phyloP scores from a whole-genome alignment of 2,113 vertebrate genomes.

The Ictalurus punctatus region DNA sequence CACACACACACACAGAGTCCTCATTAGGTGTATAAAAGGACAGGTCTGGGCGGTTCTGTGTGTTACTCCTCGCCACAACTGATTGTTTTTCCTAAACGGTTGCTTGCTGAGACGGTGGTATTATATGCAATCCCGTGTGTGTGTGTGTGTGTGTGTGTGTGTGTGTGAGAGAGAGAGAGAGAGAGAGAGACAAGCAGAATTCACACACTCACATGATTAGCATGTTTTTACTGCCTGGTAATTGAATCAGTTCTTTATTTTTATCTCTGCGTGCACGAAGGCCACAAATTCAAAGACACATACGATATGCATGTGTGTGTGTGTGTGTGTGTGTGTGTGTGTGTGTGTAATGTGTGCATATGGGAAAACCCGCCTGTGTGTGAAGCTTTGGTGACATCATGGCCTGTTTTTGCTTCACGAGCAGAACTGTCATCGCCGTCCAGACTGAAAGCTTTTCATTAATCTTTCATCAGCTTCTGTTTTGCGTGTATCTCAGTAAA shows the following conservation, averaged over 20 bases:
- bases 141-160: slow-evolving; percentile 14
- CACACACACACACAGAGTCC: not conserved
- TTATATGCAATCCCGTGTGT: slow-evolving; percentile 24
- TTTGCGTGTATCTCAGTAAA: slow-evolving; percentile 56
- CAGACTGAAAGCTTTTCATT: slow-evolving; percentile 67
- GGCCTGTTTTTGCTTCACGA: slow-evolving; percentile 53
- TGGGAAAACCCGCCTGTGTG: slow-evolving; percentile 13
- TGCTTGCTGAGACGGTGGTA: slow-evolving; percentile 35
- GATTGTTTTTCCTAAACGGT: slow-evolving; percentile 40
- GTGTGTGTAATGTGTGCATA: slow-evolving; percentile 26
- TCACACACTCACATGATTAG: not conserved
- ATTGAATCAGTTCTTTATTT: not conserved
- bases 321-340: slow-evolving; percentile 42
- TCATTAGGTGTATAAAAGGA: slow-evolving; percentile 41
- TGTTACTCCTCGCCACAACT: slow-evolving; percentile 27
- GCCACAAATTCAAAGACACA: not conserved
- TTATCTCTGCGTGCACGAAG: not conserved
- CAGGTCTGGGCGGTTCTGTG: slow-evolving; percentile 45
- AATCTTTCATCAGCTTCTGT: slow-evolving; percentile 69
- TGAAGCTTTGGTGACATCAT: slow-evolving; percentile 63
- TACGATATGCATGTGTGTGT: slow-evolving; percentile 42
- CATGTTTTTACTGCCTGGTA: not conserved
- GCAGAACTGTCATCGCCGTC: slow-evolving; percentile 59
- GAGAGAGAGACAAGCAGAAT: not conserved
- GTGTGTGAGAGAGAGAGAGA: not conserved